Evolutionary conservation across 1,140 invertebrate genomes (phyloP), one percentile per base, ranked within the genome.

Genomic region (Halotydeus destructor): DNA sequence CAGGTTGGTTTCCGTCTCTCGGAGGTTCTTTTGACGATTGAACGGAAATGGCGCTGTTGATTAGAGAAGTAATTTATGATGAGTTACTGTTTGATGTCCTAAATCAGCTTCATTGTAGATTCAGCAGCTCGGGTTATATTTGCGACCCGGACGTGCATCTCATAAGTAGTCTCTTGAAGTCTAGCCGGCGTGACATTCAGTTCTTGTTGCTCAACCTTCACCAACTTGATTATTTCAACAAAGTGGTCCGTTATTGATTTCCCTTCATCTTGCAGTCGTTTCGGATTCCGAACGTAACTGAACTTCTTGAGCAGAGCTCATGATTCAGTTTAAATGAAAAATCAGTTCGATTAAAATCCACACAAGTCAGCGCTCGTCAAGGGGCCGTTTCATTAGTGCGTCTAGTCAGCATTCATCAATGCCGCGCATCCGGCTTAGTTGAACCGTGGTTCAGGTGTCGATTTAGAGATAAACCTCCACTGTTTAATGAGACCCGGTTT

Each of bases 191-290:
- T 41, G 2, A 96, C 68, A 44, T 65, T 59, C 0, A 76, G 64
- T 60, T 96, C 72, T 37, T 91, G 83, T 59, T 77, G 78, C 57
- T 91, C 85, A n/a, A 83, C 76, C 64, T 85, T 78, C 0, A 80
- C 83, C 11, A 93, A 57, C 64, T 86, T 89, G 11, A 94, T 74
- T 30, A 93, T 93, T 68, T 94, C 86, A 77, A 62, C 76, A 63
- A 88, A 94, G 61, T 94, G 94, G 59, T 93, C 86, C 25, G 89
- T 58, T 80, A 96, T 93, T 39, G 85, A 86, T 62, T 84, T 86
- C 0, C 93, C 77, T 64, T 93, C 85, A 60, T 93, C 85, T 64
- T 91, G 91, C 11, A 94, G 61, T 40, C 84, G 63, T 11, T 81
- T 85, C 34, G 79, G 80, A 55, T 93, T n/a, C 94, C 0, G 81